phyloP scores from a whole-genome alignment of 37 sponge, comb jelly and placozoan genomes.

The Theonella swinhoei region DNA sequence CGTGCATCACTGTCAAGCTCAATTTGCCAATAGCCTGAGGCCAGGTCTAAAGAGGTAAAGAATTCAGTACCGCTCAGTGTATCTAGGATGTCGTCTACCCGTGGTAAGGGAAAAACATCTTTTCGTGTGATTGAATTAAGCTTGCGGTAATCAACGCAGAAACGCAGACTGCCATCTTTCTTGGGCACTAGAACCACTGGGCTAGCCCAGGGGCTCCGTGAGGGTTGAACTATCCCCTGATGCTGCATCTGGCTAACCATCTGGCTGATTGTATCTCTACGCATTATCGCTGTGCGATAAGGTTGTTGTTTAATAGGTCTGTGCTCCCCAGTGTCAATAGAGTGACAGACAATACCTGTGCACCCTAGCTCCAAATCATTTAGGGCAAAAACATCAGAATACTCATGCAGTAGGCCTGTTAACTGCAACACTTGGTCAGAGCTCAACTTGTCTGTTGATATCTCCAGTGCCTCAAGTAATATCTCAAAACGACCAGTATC shows the following conservation, averaged over 20 bases:
- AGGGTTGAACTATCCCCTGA: conserved; percentile 14
- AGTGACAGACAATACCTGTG: background rate
- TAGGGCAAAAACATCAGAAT: background rate
- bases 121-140: conserved; percentile 45
- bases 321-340: background rate
- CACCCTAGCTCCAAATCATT: background rate
- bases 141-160: conserved; percentile 60
- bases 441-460: background rate
- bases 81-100: conserved; percentile 8
- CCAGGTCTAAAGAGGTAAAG: conserved; percentile 46
- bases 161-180: conserved; percentile 49
- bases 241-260: conserved; percentile 36
- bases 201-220: conserved; percentile 57
- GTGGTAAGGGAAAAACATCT: conserved; percentile 21
- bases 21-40: conserved; percentile 75
- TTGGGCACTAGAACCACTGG: conserved; percentile 72
- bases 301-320: background rate
- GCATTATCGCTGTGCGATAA: background rate
- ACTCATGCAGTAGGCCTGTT: background rate
- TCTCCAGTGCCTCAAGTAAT: background rate
- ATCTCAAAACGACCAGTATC: background rate
- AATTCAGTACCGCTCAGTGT: background rate
- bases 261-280: background rate
- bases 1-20: conserved; percentile 5
- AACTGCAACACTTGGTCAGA: background rate